These are phyloP conservation scores for Muricea muricata DNA, from an alignment of 92 coral and sea anemone species.

Conservation along the genomic window DNA sequence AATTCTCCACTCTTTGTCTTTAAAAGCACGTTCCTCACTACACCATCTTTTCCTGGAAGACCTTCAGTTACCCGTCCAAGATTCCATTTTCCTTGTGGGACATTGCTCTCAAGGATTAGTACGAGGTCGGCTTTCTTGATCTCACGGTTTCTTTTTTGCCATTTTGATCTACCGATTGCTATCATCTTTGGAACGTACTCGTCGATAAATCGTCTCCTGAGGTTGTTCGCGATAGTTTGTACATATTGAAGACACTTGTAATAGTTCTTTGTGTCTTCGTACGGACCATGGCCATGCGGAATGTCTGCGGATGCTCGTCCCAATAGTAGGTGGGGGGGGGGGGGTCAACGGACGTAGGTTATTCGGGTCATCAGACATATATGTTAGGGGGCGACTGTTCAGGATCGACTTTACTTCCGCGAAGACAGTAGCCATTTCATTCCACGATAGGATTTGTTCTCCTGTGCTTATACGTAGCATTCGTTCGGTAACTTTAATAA, in stretches of 20 bases:
- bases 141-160: conserved; percentile 46
- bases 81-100: no score
- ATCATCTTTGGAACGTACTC: conserved; percentile 41
- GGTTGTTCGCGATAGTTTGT: conserved; percentile 55
- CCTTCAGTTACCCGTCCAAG: no score
- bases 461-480: no score
- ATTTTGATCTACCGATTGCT: conserved; percentile 38
- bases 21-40: no score
- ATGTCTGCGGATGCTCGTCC: conserved; percentile 47
- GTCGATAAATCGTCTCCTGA: conserved; percentile 48
- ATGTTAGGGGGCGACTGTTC: conserved; percentile 52
- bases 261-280: conserved; percentile 58
- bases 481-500: no score
- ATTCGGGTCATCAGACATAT: no score
- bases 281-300: no score
- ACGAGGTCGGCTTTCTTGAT: conserved; percentile 50
- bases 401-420: conserved; percentile 51
- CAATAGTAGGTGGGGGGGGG: conserved; percentile 37
- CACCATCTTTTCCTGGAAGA: no score
- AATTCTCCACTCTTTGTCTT: no score
- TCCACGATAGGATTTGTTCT: no score
- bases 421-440: no score
- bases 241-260: conserved; percentile 51
- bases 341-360: conserved; percentile 52
- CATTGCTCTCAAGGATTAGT: conserved; percentile 47